phyloP scores from a whole-genome alignment of 2,113 vertebrate species.

The Cyprinodon brontotheroides region DNA sequence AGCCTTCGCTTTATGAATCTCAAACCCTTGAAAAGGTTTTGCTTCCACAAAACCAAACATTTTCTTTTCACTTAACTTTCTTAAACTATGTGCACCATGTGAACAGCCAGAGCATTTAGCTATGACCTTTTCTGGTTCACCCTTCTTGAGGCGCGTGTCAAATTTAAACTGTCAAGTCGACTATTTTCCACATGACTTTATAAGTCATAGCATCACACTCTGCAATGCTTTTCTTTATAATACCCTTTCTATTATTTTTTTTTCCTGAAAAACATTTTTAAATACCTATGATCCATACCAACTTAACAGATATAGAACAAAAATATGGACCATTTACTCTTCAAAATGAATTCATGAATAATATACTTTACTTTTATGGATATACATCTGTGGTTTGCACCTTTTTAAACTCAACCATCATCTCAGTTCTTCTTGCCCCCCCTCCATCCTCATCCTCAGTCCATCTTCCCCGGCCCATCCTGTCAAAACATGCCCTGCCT shows the following conservation, averaged over 20 bases:
- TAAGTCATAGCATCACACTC: no score
- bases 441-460: no score
- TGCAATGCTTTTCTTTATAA: background rate
- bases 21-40: background rate
- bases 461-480: constrained; percentile 25
- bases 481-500: constrained; percentile 49
- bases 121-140: background rate
- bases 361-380: background rate
- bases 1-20: background rate
- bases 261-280: no score
- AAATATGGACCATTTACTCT: background rate
- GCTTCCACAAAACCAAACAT: background rate
- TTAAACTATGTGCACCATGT: background rate
- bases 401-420: constrained; percentile 21
- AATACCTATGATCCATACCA: no score
- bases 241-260: no score
- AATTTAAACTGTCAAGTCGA: background rate
- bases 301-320: no score
- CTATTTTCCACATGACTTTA: background rate
- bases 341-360: background rate
- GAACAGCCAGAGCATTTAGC: background rate
- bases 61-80: background rate
- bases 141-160: background rate
- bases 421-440: constrained; percentile 48
- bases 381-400: background rate